Conservation (phyloP, 1,140 invertebrate species). For the Leptopilina boulardi region DNA sequence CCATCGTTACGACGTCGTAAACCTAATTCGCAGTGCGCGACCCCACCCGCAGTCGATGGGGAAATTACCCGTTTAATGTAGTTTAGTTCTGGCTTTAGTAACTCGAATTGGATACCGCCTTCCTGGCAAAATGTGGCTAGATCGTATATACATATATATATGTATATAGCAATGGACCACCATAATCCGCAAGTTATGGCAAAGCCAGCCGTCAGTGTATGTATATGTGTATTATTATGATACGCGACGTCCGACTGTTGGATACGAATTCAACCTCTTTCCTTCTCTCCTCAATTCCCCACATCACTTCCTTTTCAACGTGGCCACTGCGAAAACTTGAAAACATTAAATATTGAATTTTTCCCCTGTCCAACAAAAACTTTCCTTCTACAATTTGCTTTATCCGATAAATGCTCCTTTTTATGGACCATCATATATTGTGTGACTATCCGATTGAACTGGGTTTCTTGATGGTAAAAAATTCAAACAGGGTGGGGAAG, state of each 20-base stretch:
- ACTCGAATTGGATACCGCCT: slow-evolving; percentile 52
- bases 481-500: too few relatives aligned
- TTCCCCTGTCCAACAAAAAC: background rate
- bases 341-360: slow-evolving; percentile 32
- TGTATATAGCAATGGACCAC: slow-evolving; percentile 36
- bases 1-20: slow-evolving; percentile 56
- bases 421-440: slow-evolving; percentile 17
- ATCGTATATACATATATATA: slow-evolving; percentile 40
- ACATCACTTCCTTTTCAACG: background rate
- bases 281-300: slow-evolving; percentile 31
- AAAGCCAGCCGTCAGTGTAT: slow-evolving; percentile 49
- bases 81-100: slow-evolving; percentile 58
- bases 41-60: slow-evolving; percentile 50
- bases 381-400: background rate
- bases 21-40: slow-evolving; percentile 57
- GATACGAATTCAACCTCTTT: slow-evolving; percentile 35
- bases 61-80: slow-evolving; percentile 63
- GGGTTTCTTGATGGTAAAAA: background rate
- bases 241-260: slow-evolving; percentile 46
- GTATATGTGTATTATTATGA: slow-evolving; percentile 56
- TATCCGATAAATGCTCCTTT: slow-evolving; percentile 26
- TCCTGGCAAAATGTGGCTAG: slow-evolving; percentile 27
- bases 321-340: slow-evolving; percentile 5
- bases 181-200: slow-evolving; percentile 50
- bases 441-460: background rate